Conservation (phyloP, 2,888 invertebrate species). For the Adineta ricciae region DNA sequence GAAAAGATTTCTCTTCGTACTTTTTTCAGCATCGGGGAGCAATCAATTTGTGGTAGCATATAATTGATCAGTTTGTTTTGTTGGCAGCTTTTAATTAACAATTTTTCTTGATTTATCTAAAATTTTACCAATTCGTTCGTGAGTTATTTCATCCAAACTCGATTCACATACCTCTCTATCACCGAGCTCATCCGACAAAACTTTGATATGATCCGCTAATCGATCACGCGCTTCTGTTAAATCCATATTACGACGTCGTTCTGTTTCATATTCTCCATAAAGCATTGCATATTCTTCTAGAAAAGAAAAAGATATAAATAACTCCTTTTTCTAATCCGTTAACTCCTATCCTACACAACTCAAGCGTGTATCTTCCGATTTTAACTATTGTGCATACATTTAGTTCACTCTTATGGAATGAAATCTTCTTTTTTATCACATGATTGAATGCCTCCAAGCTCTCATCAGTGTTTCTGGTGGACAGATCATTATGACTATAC, state of each 20-base stretch:
- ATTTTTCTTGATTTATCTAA: not conserved
- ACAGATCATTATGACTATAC: too few species aligned
- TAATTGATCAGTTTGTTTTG: constrained; percentile 7
- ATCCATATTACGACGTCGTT: constrained; percentile 16
- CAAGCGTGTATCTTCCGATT: too few species aligned
- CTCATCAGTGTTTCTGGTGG: too few species aligned
- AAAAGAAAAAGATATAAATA: not conserved
- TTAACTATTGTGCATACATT: too few species aligned
- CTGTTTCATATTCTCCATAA: not conserved
- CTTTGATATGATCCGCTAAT: not conserved
- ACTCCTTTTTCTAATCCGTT: not conserved
- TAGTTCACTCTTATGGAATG: too few species aligned
- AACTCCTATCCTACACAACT: too few species aligned
- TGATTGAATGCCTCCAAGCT: too few species aligned
- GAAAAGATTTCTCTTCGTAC: not conserved
- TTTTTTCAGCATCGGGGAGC: not conserved
- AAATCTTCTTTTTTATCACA: too few species aligned
- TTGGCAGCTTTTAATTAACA: constrained; percentile 15
- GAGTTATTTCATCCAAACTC: not conserved
- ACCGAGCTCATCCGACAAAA: not conserved
- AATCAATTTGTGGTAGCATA: constrained; percentile 20
- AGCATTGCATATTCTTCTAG: constrained; percentile 2
- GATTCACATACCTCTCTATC: not conserved
- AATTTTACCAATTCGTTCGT: not conserved
- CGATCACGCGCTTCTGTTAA: constrained; percentile 16